Evolutionary conservation across 2,113 vertebrate genomes (phyloP), one percentile per base, ranked within the genome.

Genomic region (Chinchilla lanigera): DNA sequence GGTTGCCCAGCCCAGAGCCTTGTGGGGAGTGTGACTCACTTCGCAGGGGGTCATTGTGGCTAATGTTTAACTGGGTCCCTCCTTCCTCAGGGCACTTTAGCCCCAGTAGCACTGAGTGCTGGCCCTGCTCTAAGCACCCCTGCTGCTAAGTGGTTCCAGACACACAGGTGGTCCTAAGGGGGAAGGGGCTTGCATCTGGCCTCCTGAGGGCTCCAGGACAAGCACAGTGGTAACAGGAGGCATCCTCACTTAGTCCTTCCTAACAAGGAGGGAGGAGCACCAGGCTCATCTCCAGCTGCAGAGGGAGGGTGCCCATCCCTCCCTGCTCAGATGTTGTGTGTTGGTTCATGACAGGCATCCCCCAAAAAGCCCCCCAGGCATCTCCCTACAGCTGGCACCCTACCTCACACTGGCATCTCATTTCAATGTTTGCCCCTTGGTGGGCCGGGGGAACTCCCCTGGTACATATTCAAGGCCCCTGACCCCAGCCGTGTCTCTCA

Each of bases 51-150:
- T 92, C 97, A 89, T 47, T 56, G 58, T 84, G 84, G 97, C 89
- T 97, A 97, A 98, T 75, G 77, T 96, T 97, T 98, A 97, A 97
- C 90, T 1, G 5, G 33, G 56, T 77, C 58, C 63, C 97, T 85
- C 90, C 96, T 61, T 61, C 65, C 3, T 6, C 38, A 2, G 28
- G 84, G 75, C 93, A 56, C 91, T 94, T 86, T 92, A 88, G 88
- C 91, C 92, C 67, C 8, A 0, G 81, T 30, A 33, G 69, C 50
- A 38, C 80, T 9, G 50, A 67, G 73, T 3, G 0, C 89, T 44
- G 44, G 60, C 88, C 52, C 67, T 52, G 28, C 88, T 75, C 41
- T 19, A 54, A 44, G 14, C 3, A 1, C 11, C 1, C 85, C 54
- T 2, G 10, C 54, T 28, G 5, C 60, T 17, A 26, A 33, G 30